Base-by-base conservation (phyloP, 2,113 vertebrate genomes). In the Smithornis capensis region DNA sequence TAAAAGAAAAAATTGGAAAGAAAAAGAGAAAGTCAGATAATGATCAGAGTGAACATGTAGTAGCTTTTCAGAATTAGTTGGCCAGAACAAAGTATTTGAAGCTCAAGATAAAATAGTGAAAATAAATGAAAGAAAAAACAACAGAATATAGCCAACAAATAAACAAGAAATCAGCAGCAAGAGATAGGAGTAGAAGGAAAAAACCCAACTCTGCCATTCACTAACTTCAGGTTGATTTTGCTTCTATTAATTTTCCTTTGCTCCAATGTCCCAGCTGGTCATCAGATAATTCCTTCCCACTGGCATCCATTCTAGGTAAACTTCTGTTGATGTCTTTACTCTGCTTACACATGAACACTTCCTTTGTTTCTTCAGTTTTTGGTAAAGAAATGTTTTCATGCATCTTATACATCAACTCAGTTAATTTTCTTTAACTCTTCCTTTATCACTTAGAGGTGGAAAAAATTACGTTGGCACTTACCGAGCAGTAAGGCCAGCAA, bases 31-130 rank as follows among this genome's bases (percentile, higher is more conserved):
- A 88, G 64, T 71, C 73, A 83, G 92, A 81, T 92, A 94, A 90
- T 60, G 79, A 96, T 95, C 94, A 92, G 91, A 95, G 81, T 0
- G 33, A 89, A 83, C 75, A 64, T 44, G 68, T 68, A 91, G 57
- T 85, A 96, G 63, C 68, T 86, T 92, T 93, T 90, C 79, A 90
- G 88, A 94, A 92, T 77, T 88, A 90, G 70, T 35, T 83, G 78
- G 71, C 90, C 79, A 81, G 63, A 77, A 71, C 15, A 60, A 88
- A 83, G 52, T 67, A 64, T 83, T 86, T 95, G 95, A 94, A 94
- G 47, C 35, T 87, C 44, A 75, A 93, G 71, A 94, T 92, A 93
- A 92, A 93, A 83, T n/a, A 74, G 28, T 50, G 67, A 71, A 73
- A 81, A 92, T 25, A 77, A 85, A 83, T 70, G 17, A 80, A 83